Evolutionary conservation across 1,140 invertebrate species (phyloP).

Genomic region (Ceratoteleas bidentatus): DNA sequence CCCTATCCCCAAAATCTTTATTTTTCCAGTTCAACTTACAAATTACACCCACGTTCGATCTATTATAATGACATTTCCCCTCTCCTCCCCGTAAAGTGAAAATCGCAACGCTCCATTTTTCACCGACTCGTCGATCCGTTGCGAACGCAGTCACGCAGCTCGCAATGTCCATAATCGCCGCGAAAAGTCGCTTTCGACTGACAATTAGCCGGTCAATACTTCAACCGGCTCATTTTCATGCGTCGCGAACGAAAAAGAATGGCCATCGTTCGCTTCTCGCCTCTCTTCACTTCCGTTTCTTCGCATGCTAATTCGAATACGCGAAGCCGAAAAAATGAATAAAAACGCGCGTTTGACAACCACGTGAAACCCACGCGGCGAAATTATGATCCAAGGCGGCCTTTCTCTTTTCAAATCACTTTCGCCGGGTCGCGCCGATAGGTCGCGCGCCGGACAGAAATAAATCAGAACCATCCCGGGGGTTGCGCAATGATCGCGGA

Average conservation of each 20-base stretch:
- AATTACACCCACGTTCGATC: too few relatives aligned
- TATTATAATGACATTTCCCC: too few relatives aligned
- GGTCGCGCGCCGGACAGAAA: constrained; percentile 22
- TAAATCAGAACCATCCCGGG: constrained; percentile 39
- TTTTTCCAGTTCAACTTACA: too few relatives aligned
- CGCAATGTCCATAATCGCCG: constrained; percentile 7
- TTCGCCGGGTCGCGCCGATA: constrained; percentile 65
- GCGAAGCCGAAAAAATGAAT: too few relatives aligned
- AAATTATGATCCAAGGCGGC: constrained; percentile 60
- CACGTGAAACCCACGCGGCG: constrained; percentile 1
- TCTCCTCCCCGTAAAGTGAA: constrained; percentile 36
- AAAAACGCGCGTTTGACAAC: constrained; percentile 14
- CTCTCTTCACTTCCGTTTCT: too few relatives aligned
- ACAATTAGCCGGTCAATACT: constrained; percentile 28
- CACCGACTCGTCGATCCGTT: constrained; percentile 1
- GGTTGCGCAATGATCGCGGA: constrained; percentile 17
- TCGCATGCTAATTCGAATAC: constrained; percentile 9
- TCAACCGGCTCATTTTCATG: too few relatives aligned
- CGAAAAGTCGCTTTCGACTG: constrained; percentile 39
- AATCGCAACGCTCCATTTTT: constrained; percentile 42
- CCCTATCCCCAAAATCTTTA: too few relatives aligned
- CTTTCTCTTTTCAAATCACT: constrained; percentile 75
- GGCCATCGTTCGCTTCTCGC: too few relatives aligned
- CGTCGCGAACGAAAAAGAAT: too few relatives aligned
- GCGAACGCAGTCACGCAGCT: constrained; percentile 27